Base-by-base conservation (phyloP, 2,888 invertebrate genomes). In the Lymantria dispar region DNA sequence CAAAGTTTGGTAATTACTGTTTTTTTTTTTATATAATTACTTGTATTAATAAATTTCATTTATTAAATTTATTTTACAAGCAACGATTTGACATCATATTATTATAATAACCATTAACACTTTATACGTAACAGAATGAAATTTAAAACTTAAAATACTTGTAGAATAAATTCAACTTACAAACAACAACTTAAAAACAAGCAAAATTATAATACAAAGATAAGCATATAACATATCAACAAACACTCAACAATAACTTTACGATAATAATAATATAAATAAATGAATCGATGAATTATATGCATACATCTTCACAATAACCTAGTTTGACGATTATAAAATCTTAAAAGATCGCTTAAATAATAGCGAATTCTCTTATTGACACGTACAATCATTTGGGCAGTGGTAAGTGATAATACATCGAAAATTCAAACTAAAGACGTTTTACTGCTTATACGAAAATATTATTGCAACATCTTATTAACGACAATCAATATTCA, bases 271-370 rank as follows among this genome's bases (percentile, higher is more conserved):
- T 62, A 61, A 7, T 38, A 66, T 69, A 64, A 74, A 70, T 63
- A 64, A 73, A 70, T 58, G 58, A 64, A 62, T 70, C 64, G 62
- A 70, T 65, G 62, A 68, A 67, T 64, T 64, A 68, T 65, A 70
- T 51, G 64, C 67, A 69, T 70, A 74, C 68, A 73, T 69, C 71
- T 65, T 73, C 72, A 71, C 62, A 70, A 67, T 62, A 72, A 74
- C 75, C 72, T 77, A 76, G 60, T 74, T 67, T 61, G 68, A 77
- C 69, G 65, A 69, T 68, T 70, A 69, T 63, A 63, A 68, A 67
- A 63, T 59, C 56, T 70, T 69, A 64, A 60, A 62, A 61, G 64
- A 66, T 67, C 62, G 62, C 61, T 63, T 70, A 68, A 66, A 59
- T 62, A 64, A 65, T 66, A 64, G 57, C 66, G 53, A 66, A 62